phyloP scores from a whole-genome alignment of 2,113 vertebrate species.

The Protobothrops flavoviridis region DNA sequence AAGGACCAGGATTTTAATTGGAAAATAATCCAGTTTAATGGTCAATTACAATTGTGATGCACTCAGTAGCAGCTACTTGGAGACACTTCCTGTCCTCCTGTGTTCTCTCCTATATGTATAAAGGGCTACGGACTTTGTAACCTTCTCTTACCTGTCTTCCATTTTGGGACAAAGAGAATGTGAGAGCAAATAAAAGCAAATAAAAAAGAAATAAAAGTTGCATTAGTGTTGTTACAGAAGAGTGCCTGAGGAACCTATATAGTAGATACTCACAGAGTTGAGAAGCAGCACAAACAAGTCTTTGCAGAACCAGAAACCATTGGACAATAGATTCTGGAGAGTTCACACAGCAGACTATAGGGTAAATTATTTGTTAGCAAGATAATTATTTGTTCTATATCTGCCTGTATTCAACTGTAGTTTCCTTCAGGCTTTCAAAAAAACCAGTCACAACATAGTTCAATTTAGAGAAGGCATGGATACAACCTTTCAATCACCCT shows the following conservation, averaged over 20 bases:
- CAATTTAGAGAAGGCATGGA: background rate
- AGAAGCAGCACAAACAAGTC: background rate
- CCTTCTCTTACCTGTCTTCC: no score
- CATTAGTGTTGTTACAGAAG: background rate
- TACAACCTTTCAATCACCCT: background rate
- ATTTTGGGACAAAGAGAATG: no score
- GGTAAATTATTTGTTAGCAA: background rate
- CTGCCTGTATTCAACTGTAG: background rate
- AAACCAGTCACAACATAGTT: background rate
- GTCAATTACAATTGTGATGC: background rate
- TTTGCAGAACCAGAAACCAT: background rate
- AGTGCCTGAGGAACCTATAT: background rate
- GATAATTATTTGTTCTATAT: background rate
- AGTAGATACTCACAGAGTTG: background rate
- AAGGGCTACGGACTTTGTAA: no score
- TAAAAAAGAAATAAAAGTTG: background rate
- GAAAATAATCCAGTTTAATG: background rate
- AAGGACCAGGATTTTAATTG: background rate
- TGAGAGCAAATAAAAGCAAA: no score
- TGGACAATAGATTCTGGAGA: background rate
- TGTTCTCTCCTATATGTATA: background rate
- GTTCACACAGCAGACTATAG: background rate
- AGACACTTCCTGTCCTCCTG: background rate
- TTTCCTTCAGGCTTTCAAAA: background rate
- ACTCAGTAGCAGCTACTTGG: background rate